phyloP scores from a whole-genome alignment of 2,797 vertebrate genomes.

The Mus spretus region DNA sequence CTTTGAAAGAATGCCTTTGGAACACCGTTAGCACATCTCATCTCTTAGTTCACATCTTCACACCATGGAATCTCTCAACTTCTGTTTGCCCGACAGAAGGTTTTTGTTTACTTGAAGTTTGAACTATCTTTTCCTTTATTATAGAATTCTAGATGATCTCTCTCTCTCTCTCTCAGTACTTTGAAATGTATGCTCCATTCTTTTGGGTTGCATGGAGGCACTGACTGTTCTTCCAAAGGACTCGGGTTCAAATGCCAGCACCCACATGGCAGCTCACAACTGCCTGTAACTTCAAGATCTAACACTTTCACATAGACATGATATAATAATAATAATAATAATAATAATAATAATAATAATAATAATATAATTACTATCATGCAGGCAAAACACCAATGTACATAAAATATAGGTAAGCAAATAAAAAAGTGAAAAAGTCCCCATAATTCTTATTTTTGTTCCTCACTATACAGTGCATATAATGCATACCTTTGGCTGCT shows the following conservation, averaged over 20 bases:
- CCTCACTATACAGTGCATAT: not conserved
- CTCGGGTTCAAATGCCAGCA: not conserved
- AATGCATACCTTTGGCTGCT: not conserved
- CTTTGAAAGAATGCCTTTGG: not conserved
- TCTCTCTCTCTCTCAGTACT: not conserved
- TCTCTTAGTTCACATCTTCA: not conserved
- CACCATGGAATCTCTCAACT: not conserved
- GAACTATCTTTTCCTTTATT: not conserved
- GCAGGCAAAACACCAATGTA: not conserved
- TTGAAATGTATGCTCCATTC: not conserved
- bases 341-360: not conserved
- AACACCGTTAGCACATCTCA: not conserved
- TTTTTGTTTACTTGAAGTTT: constrained; percentile 4
- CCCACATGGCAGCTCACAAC: not conserved
- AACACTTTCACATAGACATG: not conserved
- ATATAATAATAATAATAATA: not conserved
- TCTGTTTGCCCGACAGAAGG: constrained; percentile 17
- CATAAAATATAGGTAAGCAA: not conserved
- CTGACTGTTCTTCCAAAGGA: not conserved
- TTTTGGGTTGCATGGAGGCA: not conserved
- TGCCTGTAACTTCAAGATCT: not conserved
- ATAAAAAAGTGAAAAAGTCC: not conserved
- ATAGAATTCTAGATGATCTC: not conserved
- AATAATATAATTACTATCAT: not conserved
- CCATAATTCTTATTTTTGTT: constrained; percentile 36